phyloP scores from a whole-genome alignment of 2,113 vertebrate species.

The Eulacestoma nigropectus region DNA sequence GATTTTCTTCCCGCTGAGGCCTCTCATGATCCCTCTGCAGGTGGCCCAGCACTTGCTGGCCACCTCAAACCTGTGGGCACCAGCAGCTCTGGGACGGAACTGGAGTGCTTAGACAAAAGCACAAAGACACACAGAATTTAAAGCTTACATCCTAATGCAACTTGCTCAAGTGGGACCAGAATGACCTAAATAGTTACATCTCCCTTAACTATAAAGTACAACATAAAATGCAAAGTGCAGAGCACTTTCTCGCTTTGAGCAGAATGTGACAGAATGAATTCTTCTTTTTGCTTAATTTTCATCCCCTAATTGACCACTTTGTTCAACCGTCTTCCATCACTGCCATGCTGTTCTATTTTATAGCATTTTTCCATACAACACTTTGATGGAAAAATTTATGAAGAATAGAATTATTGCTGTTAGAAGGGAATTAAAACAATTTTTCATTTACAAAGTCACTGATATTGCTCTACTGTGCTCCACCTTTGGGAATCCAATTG shows the following conservation, averaged over 20 bases:
- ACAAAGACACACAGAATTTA: neutral
- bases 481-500: slow-evolving; percentile 77
- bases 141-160: neutral
- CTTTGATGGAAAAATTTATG: slow-evolving; percentile 85
- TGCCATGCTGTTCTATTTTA: slow-evolving; percentile 57
- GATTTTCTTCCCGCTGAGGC: neutral
- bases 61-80: neutral
- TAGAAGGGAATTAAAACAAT: slow-evolving; percentile 86
- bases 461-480: slow-evolving; percentile 76
- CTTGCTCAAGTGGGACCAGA: neutral
- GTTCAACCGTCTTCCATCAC: slow-evolving; percentile 42
- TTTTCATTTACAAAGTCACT: slow-evolving; percentile 81
- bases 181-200: neutral
- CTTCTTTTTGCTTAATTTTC: slow-evolving; percentile 54
- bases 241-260: neutral
- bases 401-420: slow-evolving; percentile 84
- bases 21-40: neutral
- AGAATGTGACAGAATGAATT: neutral
- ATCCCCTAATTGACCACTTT: slow-evolving; percentile 59
- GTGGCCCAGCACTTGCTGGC: neutral
- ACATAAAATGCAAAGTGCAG: slow-evolving; percentile 1
- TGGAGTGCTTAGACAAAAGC: neutral
- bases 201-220: neutral
- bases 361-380: slow-evolving; percentile 72
- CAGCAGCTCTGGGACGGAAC: fast-evolving